These are phyloP conservation scores for Tribolium madens DNA, from an alignment of 1,140 invertebrate genomes.

Conservation along the genomic window DNA sequence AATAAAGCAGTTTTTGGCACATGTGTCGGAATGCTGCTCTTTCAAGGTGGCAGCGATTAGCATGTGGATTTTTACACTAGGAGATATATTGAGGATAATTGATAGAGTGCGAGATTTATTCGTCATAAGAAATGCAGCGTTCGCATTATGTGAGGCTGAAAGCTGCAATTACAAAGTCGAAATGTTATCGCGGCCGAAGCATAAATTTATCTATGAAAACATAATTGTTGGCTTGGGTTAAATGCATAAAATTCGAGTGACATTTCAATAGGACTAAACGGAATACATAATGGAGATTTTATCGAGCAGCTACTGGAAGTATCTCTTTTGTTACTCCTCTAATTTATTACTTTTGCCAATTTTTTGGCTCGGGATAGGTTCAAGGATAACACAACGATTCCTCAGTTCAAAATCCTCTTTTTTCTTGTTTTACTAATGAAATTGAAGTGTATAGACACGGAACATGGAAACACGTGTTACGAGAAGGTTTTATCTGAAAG, in stretches of 20 bases:
- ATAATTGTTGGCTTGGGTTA: conserved; percentile 26
- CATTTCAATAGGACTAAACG: conserved; percentile 19
- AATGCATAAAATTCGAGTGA: conserved; percentile 19
- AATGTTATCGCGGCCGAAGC: conserved; percentile 6
- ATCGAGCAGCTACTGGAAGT: conserved; percentile 19
- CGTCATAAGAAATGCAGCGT: conserved; percentile 25
- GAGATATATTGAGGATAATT: conserved; percentile 19
- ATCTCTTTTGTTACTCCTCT: conserved; percentile 2
- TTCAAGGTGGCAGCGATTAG: too few species aligned
- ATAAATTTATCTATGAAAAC: conserved; percentile 32
- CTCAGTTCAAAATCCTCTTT: too few species aligned
- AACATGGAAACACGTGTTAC: conserved; percentile 22
- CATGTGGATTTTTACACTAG: background rate
- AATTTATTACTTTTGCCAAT: background rate
- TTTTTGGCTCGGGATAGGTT: background rate
- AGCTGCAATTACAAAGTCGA: conserved; percentile 26
- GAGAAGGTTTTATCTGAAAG: conserved; percentile 16
- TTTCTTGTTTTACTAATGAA: too few species aligned
- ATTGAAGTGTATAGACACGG: conserved; percentile 1
- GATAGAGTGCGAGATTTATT: conserved; percentile 22
- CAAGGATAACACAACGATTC: background rate
- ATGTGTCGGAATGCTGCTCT: too few species aligned
- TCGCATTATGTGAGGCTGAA: conserved; percentile 7
- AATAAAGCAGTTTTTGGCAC: conserved; percentile 1
- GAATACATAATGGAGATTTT: conserved; percentile 30